These are phyloP conservation scores for Phoenicopterus ruber DNA, from an alignment of 2,113 vertebrate genomes.

Conservation along the genomic window DNA sequence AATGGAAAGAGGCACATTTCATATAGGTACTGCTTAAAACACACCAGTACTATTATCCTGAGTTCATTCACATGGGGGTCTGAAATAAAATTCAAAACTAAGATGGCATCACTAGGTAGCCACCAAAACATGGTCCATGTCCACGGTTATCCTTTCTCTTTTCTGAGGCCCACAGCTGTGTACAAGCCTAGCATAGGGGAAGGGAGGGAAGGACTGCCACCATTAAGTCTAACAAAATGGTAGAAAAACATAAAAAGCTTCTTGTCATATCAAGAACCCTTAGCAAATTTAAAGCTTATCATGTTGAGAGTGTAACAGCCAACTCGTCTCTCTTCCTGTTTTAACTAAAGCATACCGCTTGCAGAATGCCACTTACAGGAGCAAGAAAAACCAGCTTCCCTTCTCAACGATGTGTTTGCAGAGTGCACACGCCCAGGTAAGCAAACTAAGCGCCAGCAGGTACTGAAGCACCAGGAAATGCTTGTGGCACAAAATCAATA, in stretches of 20 bases:
- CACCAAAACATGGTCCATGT: background rate
- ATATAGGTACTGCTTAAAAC: background rate
- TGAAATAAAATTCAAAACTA: background rate
- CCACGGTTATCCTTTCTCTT: background rate
- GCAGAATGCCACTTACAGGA: background rate
- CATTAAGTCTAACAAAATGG: background rate
- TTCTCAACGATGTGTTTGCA: conserved; percentile 58
- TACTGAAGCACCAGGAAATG: conserved; percentile 12
- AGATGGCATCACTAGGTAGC: background rate
- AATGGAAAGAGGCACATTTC: rapidly evolving
- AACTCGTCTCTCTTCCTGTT: background rate
- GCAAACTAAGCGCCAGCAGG: conserved; percentile 33
- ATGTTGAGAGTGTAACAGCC: background rate
- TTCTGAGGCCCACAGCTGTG: background rate
- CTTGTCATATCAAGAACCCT: background rate
- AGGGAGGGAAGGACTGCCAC: background rate
- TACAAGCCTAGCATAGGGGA: background rate
- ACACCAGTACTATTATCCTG: background rate
- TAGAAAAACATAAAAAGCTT: background rate
- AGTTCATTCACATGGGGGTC: background rate
- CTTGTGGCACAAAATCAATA: background rate
- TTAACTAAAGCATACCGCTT: background rate
- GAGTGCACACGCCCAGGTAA: conserved; percentile 50
- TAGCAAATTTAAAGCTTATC: background rate
- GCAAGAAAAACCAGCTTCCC: conserved; percentile 73